These are phyloP conservation scores for Argyrosomus japonicus DNA, from an alignment of 2,113 vertebrate species.

Conservation along the genomic window DNA sequence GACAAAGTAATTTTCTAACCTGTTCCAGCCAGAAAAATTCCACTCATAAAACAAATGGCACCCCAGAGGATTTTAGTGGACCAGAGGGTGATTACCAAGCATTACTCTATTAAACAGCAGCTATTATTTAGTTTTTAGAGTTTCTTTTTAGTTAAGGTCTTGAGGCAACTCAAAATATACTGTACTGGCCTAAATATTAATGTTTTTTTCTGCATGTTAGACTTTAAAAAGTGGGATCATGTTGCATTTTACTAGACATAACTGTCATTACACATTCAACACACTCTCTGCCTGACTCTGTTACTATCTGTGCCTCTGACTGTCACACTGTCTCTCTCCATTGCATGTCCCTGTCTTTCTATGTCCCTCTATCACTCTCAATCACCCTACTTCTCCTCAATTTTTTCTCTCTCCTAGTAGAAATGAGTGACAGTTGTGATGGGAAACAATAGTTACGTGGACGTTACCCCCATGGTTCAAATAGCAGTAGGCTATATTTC, in stretches of 20 bases:
- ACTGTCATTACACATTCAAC: conserved; percentile 5
- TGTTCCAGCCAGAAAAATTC: conserved; percentile 12
- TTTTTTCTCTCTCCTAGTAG: not conserved
- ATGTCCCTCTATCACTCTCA: not conserved
- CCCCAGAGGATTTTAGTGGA: conserved; percentile 31
- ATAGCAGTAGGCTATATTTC: not conserved
- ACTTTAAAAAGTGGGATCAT: not conserved
- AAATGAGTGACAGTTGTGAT: not conserved
- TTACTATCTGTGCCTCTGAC: conserved; percentile 3
- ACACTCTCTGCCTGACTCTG: not conserved
- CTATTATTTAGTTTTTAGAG: conserved; percentile 24
- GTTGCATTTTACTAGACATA: conserved; percentile 24
- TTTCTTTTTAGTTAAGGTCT: conserved; percentile 26
- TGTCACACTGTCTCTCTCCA: conserved; percentile 1
- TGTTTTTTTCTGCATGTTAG: not conserved
- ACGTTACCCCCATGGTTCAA: not conserved
- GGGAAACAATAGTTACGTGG: not conserved
- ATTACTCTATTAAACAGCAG: conserved; percentile 30
- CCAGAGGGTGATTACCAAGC: conserved; percentile 20
- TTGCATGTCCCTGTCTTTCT: not conserved
- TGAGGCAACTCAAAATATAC: not conserved
- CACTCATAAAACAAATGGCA: conserved; percentile 39
- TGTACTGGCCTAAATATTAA: not conserved
- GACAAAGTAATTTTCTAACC: conserved; percentile 17
- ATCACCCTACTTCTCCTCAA: too few relatives aligned